Base-by-base conservation (phyloP, 1,140 invertebrate genomes). In the Drosophila cardini region DNA sequence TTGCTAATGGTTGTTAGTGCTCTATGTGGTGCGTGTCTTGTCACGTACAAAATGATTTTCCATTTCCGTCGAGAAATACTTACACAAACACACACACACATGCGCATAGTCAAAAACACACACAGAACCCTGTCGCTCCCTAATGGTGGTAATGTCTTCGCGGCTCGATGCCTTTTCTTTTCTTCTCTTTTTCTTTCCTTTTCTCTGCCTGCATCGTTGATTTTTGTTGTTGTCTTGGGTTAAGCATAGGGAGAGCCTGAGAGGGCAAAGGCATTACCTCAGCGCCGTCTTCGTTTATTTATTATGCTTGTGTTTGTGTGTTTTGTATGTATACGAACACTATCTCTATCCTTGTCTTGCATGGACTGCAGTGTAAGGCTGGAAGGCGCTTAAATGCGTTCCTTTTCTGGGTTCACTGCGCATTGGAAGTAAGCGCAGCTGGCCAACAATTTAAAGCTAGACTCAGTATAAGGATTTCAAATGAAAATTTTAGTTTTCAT, bases 91-190 rank as follows among this genome's bases (percentile, higher is more conserved):
- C 7, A 43, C 9, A 57, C 18, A 48, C 60, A 50, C 32, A 45
- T 52, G 67, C 7, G 55, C 57, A 62, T 46, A 30, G 26, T 42
- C 26, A 43, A 40, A 40, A 21, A 18, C 15, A 38, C 40, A 45
- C 13, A 53, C 56, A 45, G 63, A 63, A 78, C 78, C 62, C 64
- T 74, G 71, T 38, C 52, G 79, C 78, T 80, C 78, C 82, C 82
- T 78, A 63, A 71, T 46, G 43, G 11, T 65, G 56, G 62, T 48
- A 46, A 52, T 72, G 34, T 70, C 43, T 50, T 64, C 53, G 45
- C 26, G 53, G 46, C 48, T 84, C 58, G 70, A 15, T 58, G 63
- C 57, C 34, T 57, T 43, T 63, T 50, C 21, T 13, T 50, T 50
- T 32, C 21, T 26, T 21, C 7, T 50, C 13, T 62, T 46, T 46